Base-by-base conservation (phyloP, 2,888 invertebrate genomes). In the Parnassius apollo region DNA sequence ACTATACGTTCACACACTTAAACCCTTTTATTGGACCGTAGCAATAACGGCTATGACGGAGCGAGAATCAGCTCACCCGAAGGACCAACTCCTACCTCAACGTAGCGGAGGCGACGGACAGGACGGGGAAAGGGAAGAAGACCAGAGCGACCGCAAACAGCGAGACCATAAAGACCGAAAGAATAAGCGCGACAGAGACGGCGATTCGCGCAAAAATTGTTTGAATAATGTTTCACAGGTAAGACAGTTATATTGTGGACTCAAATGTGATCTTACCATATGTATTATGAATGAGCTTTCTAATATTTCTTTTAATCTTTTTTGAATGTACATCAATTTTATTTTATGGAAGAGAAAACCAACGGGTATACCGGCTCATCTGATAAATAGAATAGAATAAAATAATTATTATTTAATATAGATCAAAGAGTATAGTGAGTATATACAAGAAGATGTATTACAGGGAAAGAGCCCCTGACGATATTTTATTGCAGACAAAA, bases 11-110 rank as follows among this genome's bases (percentile, higher is more conserved):
- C 46, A n/a, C 11, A 46, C 25, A n/a, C n/a, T n/a, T n/a, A 46
- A 12, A 46, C n/a, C 11, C 4, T 18, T 9, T 18, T 18, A 22
- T 55, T 18, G 8, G 42, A 12, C 42, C 42, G 11, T 72, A 94
- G 96, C 95, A 18, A 96, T 98, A 69, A 96, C 95, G 59, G 95
- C 96, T 71, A 98, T 98, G 97, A 99, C 99, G 4, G 99, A 99
- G 84, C 94, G 96, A 64, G 97, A 98, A 79, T 96, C 97, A 0
- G 98, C 98, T 0, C 98, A 98, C 92, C 96, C 65, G 77, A 81
- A 74, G 42, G 61, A 70, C n/a, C 64, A 75, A 42, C 74, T 86
- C 64, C 70, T 85, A 71, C 82, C 82, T 55, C 73, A 75, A 42
- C 74, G 83, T 42, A 71, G 72, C 48, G 83, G 81, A 1, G 87